phyloP scores from a whole-genome alignment of 1,140 invertebrate species.

The Diprion similis region DNA sequence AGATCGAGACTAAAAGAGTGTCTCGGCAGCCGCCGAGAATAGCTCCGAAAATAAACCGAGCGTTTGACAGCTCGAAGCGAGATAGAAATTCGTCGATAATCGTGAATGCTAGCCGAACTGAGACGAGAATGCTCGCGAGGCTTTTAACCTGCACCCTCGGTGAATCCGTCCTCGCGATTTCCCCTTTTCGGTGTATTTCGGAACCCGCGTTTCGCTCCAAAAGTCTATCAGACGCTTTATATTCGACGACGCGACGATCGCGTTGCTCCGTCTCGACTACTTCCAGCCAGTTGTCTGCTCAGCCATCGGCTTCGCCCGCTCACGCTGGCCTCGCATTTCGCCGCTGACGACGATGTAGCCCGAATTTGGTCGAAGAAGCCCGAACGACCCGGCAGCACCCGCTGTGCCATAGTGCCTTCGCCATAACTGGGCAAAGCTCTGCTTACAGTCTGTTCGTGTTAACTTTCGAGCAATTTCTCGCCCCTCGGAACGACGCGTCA shows the following conservation, averaged over 20 bases:
- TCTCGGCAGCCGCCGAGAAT: neutral
- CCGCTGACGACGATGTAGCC: neutral
- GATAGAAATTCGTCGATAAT: neutral
- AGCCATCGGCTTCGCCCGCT: neutral
- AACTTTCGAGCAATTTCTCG: no score
- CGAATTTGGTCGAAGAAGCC: neutral
- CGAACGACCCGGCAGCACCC: neutral
- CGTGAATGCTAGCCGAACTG: neutral
- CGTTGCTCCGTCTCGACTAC: neutral
- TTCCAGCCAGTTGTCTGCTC: neutral
- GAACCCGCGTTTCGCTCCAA: no score
- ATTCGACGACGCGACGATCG: neutral
- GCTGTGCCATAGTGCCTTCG: neutral
- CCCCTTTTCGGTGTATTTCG: neutral
- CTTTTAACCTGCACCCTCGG: neutral
- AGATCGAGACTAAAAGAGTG: neutral
- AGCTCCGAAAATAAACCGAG: neutral
- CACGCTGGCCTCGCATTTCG: neutral
- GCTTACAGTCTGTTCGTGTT: no score
- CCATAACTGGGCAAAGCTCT: neutral
- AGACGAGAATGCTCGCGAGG: neutral
- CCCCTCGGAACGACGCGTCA: no score
- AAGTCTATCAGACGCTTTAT: no score
- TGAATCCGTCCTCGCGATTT: neutral
- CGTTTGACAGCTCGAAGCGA: neutral